These are phyloP conservation scores for Myripristis jacobus DNA, from an alignment of 2,797 vertebrate genomes.

Conservation along the genomic window DNA sequence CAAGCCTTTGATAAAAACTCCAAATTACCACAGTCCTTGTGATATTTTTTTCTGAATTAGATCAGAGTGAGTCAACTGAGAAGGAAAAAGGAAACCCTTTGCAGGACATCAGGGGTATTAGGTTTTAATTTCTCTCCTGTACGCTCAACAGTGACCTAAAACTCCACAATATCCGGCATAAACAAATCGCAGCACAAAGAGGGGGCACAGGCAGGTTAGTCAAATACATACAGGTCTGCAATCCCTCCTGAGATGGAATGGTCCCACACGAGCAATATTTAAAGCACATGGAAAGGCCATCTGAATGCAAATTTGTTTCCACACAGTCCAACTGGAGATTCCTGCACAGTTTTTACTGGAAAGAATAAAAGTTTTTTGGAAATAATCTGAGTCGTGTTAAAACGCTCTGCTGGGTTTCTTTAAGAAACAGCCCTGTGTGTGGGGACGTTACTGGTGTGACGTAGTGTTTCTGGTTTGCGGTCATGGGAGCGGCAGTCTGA, in stretches of 20 bases:
- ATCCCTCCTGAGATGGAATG: conserved; percentile 87
- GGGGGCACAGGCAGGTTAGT: conserved; percentile 73
- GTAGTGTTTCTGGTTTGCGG: conserved; percentile 93
- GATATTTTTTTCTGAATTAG: conserved; percentile 86
- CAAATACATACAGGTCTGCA: conserved; percentile 86
- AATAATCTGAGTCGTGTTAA: conserved; percentile 77
- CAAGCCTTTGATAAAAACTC: conserved; percentile 79
- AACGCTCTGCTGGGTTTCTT: conserved; percentile 65
- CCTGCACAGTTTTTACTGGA: conserved; percentile 88
- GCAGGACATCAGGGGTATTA: conserved; percentile 85
- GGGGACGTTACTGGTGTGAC: conserved; percentile 76
- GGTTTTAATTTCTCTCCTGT: conserved; percentile 87
- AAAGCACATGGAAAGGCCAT: conserved; percentile 87
- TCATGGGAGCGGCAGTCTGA: conserved; percentile 84
- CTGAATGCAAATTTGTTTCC: conserved; percentile 73
- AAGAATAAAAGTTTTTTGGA: conserved; percentile 77
- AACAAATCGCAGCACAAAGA: conserved; percentile 86
- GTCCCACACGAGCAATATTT: conserved; percentile 88
- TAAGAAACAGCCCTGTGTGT: conserved; percentile 81
- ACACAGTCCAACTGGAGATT: conserved; percentile 83
- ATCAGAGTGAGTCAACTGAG: conserved; percentile 63
- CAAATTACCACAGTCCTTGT: conserved; percentile 89
- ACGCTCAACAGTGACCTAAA: conserved; percentile 90
- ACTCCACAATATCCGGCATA: conserved; percentile 92
- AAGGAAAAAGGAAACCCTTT: conserved; percentile 74